Evolutionary conservation across 2,888 invertebrate genomes (phyloP).

Genomic region (Carterocephalus palaemon): DNA sequence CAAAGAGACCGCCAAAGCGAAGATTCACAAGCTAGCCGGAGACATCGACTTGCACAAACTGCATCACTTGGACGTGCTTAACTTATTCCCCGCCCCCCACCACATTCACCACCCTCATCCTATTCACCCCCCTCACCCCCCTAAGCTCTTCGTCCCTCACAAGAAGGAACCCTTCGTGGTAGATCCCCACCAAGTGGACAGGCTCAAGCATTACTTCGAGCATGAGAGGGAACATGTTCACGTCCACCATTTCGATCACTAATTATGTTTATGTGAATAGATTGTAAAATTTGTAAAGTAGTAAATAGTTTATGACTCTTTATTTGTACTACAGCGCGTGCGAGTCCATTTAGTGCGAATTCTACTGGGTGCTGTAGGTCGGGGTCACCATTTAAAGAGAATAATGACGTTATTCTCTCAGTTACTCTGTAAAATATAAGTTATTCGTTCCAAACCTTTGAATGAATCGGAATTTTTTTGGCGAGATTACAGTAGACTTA

Average conservation of each 20-base stretch:
- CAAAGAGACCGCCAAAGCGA: slow-evolving; percentile 41
- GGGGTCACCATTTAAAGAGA: too few relatives aligned
- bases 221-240: slow-evolving; percentile 24
- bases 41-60: slow-evolving; percentile 38
- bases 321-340: too few relatives aligned
- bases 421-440: too few relatives aligned
- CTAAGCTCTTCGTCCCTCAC: slow-evolving; percentile 34
- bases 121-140: slow-evolving; percentile 30
- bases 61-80: slow-evolving; percentile 32
- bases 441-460: too few relatives aligned
- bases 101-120: slow-evolving; percentile 12
- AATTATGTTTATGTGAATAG: not conserved
- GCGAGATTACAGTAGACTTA: too few relatives aligned
- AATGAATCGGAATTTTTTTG: too few relatives aligned
- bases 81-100: slow-evolving; percentile 24
- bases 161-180: slow-evolving; percentile 34
- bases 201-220: slow-evolving; percentile 38
- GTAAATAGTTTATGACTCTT: too few relatives aligned
- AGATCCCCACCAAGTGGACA: slow-evolving; percentile 36
- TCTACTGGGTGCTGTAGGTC: too few relatives aligned
- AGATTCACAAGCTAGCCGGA: slow-evolving; percentile 37
- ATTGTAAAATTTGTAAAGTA: slow-evolving; percentile 5
- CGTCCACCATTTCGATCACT: slow-evolving; percentile 16
- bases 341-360: too few relatives aligned
- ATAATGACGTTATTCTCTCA: too few relatives aligned